phyloP scores from a whole-genome alignment of 92 coral and sea anemone species.

The Micromussa lordhowensis region DNA sequence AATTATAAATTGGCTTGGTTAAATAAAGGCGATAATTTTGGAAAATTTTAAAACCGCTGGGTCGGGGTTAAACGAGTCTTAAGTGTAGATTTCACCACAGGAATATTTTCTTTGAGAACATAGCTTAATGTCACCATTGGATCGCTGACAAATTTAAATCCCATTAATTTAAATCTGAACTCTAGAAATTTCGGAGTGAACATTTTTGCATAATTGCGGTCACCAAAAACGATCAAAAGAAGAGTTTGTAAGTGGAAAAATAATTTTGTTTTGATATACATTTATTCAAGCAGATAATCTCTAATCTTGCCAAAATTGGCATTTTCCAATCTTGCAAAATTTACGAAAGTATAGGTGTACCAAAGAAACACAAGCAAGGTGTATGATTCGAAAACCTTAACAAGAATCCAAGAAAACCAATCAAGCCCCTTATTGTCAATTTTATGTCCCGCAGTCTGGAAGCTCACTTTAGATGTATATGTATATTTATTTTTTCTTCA shows the following conservation, averaged over 20 bases:
- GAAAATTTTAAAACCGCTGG: not conserved
- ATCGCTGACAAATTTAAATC: not conserved
- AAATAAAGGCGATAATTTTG: not conserved
- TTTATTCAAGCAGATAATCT: not conserved
- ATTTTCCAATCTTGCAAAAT: not conserved
- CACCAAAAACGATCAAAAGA: not conserved
- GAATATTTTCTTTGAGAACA: not conserved
- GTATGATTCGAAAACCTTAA: not conserved
- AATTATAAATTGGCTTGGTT: not conserved
- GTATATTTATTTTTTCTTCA: not conserved
- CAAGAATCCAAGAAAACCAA: not conserved
- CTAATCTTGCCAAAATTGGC: not conserved
- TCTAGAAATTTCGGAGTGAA: slow-evolving; percentile 5
- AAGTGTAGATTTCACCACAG: not conserved
- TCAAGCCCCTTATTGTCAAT: not conserved
- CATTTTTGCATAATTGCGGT: not conserved
- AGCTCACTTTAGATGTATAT: not conserved
- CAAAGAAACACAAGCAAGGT: not conserved
- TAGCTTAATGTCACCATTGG: not conserved
- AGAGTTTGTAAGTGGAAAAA: not conserved
- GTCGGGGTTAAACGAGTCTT: not conserved
- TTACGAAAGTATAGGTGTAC: not conserved
- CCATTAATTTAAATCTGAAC: not conserved
- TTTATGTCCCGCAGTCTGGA: not conserved
- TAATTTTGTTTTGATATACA: not conserved